A percentile compares a stretch with the other conserved stretches of the same genome.
These are phyloP conservation scores for Drosophila trichaetosa DNA, from an alignment of 2,888 invertebrate genomes.

Conservation along the genomic window DNA sequence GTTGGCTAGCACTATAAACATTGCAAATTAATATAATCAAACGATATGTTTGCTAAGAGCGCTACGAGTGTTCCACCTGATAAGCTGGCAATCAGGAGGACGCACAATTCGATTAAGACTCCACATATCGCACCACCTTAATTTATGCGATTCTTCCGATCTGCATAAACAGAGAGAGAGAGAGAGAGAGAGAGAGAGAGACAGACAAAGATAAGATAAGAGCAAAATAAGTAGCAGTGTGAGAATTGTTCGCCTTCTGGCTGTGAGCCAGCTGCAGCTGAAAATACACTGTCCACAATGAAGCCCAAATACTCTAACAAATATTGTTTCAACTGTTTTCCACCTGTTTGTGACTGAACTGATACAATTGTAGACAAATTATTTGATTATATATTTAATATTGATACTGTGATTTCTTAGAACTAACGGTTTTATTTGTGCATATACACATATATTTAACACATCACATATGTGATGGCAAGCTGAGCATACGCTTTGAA, in stretches of 20 bases:
- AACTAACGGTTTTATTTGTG: neutral
- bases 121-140: conserved; percentile 44
- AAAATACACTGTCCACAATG: neutral
- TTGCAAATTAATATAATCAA: conserved; percentile 8
- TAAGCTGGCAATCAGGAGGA: conserved; percentile 14
- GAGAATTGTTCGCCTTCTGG: conserved; percentile 31
- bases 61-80: conserved; percentile 17
- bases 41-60: conserved; percentile 5
- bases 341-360: neutral
- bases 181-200: neutral
- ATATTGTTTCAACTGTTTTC: neutral
- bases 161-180: neutral
- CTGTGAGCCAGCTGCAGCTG: conserved; percentile 52
- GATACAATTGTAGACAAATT: neutral
- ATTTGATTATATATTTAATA: neutral
- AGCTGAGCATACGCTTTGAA: neutral
- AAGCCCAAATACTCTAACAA: conserved; percentile 12
- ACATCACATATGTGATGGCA: neutral
- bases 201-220: neutral
- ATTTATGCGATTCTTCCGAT: conserved; percentile 64
- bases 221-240: conserved; percentile 31
- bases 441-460: too few relatives aligned
- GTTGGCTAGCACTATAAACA: conserved; percentile 8
- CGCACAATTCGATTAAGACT: conserved; percentile 24
- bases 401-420: too few relatives aligned